Conservation (phyloP, 2,113 vertebrate genomes). For the Periophthalmus modestus region DNA sequence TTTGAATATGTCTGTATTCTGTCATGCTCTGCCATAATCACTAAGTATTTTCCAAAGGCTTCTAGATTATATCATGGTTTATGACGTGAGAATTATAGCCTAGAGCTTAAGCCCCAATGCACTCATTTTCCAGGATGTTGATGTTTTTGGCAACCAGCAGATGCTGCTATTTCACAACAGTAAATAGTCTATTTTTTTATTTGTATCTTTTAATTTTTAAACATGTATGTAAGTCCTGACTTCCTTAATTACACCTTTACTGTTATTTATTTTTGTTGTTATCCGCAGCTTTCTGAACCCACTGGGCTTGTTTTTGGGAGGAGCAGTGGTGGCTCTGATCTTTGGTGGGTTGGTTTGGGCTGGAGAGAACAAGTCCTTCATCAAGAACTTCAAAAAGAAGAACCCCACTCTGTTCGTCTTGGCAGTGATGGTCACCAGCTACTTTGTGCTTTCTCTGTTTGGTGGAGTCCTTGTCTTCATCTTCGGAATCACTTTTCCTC, state of each 20-base stretch:
- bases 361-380: slow-evolving; percentile 88
- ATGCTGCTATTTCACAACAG: slow-evolving; percentile 44
- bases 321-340: slow-evolving; percentile 85
- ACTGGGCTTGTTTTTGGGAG: slow-evolving; percentile 90
- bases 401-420: slow-evolving; percentile 87
- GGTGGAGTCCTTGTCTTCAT: slow-evolving; percentile 95
- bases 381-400: slow-evolving; percentile 91
- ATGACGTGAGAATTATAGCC: slow-evolving; percentile 31
- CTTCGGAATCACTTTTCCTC: slow-evolving; percentile 93
- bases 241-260: neutral
- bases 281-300: slow-evolving; percentile 88
- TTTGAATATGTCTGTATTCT: neutral
- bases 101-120: neutral
- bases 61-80: neutral
- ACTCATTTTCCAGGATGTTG: slow-evolving; percentile 7
- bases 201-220: neutral
- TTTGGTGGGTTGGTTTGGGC: slow-evolving; percentile 92
- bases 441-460: slow-evolving; percentile 91
- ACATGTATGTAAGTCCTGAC: neutral
- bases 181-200: neutral
- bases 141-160: slow-evolving; percentile 31
- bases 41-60: neutral
- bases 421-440: slow-evolving; percentile 87
- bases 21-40: neutral
- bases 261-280: neutral